phyloP scores from a whole-genome alignment of 2,113 vertebrate species.

The Rostratula benghalensis region DNA sequence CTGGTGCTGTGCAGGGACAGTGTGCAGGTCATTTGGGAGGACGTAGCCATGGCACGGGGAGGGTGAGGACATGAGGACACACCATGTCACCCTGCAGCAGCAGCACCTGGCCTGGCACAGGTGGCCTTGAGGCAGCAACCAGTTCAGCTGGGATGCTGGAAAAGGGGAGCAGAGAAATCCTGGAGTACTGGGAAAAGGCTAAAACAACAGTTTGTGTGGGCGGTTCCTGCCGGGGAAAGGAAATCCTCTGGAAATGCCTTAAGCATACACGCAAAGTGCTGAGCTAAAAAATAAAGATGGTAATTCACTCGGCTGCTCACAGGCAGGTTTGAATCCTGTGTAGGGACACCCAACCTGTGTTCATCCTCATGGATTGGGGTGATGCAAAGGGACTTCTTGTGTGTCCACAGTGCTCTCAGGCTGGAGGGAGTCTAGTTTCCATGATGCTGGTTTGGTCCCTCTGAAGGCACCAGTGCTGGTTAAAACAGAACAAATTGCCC shows the following conservation, averaged over 20 bases:
- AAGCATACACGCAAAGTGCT: not conserved
- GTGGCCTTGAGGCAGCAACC: not conserved
- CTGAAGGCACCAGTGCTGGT: not conserved
- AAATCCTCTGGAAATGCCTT: slow-evolving; percentile 42
- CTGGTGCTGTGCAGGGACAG: not conserved
- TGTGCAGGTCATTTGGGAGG: not conserved
- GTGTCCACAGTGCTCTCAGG: not conserved
- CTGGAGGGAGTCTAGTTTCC: not conserved
- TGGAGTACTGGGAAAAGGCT: not conserved
- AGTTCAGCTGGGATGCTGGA: not conserved
- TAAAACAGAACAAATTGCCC: not conserved
- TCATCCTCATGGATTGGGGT: rapidly evolving
- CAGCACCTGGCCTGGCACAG: not conserved
- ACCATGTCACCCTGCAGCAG: rapidly evolving
- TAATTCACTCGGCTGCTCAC: not conserved
- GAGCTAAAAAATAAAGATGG: slow-evolving; percentile 16
- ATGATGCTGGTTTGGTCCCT: not conserved
- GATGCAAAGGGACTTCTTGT: not conserved
- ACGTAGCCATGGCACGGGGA: not conserved
- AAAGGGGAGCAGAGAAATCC: not conserved
- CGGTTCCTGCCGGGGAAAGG: slow-evolving; percentile 10
- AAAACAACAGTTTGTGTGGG: not conserved
- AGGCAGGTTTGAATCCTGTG: not conserved
- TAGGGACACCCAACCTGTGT: rapidly evolving
- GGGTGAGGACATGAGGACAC: not conserved